Evolutionary conservation across 2,113 vertebrate genomes (phyloP).

Genomic region (Tragelaphus buxtoni): DNA sequence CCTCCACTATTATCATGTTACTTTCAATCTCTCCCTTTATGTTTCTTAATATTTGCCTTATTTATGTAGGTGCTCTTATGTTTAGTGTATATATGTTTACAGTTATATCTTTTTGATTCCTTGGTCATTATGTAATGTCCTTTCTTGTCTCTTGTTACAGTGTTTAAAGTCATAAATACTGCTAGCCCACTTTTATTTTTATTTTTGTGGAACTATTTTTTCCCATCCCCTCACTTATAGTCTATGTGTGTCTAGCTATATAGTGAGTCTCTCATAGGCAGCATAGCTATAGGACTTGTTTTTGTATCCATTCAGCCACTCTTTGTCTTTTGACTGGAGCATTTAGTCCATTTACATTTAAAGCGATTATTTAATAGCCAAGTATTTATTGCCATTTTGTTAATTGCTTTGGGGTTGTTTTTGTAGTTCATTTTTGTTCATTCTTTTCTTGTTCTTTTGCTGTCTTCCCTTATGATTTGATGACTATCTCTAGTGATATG

Average conservation of each 20-base stretch:
- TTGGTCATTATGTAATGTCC: neutral
- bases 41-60: neutral
- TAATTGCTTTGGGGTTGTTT: neutral
- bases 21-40: neutral
- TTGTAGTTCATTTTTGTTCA: neutral
- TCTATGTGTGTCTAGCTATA: neutral
- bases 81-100: neutral
- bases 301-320: neutral
- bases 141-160: neutral
- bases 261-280: neutral
- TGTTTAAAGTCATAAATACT: neutral
- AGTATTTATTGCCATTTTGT: neutral
- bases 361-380: neutral
- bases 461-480: neutral
- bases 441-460: neutral
- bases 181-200: neutral
- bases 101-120: neutral
- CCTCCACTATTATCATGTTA: neutral
- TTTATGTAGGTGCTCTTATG: neutral
- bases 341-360: neutral
- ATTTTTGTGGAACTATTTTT: neutral
- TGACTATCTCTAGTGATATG: neutral
- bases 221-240: neutral
- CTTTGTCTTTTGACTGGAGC: neutral
- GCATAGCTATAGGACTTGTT: neutral